Conservation (phyloP, 2,888 invertebrate genomes). For the Octonoba sinensis region DNA sequence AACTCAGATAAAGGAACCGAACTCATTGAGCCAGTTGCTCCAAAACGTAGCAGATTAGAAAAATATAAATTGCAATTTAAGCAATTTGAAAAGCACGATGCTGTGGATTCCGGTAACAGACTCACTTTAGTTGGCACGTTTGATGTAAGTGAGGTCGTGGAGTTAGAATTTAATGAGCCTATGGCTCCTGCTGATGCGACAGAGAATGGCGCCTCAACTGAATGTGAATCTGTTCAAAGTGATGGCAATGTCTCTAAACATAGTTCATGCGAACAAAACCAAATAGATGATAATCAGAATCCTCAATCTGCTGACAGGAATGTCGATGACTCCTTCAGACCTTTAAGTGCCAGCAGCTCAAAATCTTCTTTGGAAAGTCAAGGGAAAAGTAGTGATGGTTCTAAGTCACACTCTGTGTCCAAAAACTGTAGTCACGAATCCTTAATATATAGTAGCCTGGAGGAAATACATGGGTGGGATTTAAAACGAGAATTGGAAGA, state of each 20-base stretch:
- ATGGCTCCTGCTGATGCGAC: background rate
- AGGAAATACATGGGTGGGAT: no score
- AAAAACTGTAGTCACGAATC: background rate
- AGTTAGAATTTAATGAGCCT: constrained; percentile 46
- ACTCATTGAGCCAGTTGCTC: constrained; percentile 3
- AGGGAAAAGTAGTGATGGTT: background rate
- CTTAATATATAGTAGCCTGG: no score
- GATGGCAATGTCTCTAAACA: no score
- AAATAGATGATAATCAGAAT: background rate
- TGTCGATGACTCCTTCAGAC: no score
- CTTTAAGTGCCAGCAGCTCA: background rate
- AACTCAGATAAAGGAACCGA: background rate
- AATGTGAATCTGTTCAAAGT: background rate
- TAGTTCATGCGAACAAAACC: background rate
- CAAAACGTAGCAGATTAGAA: constrained; percentile 37
- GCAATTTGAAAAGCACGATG: constrained; percentile 18
- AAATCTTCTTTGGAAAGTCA: background rate
- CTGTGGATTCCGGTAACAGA: constrained; percentile 28
- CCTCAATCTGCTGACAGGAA: background rate
- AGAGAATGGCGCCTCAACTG: background rate
- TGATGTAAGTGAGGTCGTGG: constrained; percentile 42
- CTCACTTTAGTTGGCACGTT: constrained; percentile 37
- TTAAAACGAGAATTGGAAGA: no score
- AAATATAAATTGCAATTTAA: constrained; percentile 46
- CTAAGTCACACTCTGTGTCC: background rate